Evolutionary conservation across 1,140 invertebrate species (phyloP).

Genomic region (Periplaneta americana): DNA sequence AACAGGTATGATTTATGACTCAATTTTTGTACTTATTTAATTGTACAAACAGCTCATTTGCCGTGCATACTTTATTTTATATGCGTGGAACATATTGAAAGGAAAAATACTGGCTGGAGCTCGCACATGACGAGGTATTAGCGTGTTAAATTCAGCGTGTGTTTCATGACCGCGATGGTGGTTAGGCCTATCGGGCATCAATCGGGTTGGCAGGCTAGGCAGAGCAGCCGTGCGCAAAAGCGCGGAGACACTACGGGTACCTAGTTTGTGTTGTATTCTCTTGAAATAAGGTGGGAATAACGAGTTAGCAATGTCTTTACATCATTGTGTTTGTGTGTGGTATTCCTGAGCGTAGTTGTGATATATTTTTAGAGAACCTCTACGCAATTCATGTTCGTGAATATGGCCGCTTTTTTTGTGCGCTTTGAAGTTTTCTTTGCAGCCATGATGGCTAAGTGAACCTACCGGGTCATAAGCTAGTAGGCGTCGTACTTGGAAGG

Average conservation of each 20-base stretch:
- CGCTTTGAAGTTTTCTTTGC: slow-evolving; percentile 24
- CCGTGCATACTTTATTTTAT: not conserved
- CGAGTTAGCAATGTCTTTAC: slow-evolving; percentile 1
- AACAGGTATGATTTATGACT: slow-evolving; percentile 6
- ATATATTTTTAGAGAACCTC: slow-evolving; percentile 9
- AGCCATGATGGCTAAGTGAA: slow-evolving; percentile 28
- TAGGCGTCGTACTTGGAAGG: slow-evolving; percentile 22
- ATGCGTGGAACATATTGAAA: not conserved
- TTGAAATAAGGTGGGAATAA: slow-evolving; percentile 18
- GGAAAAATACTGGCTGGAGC: not conserved
- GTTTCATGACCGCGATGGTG: slow-evolving; percentile 22
- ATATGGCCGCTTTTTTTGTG: slow-evolving; percentile 24
- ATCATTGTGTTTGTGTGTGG: slow-evolving; percentile 3
- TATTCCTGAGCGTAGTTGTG: not conserved
- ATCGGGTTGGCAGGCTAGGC: slow-evolving; percentile 28
- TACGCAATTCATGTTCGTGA: slow-evolving; percentile 15
- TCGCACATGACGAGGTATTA: not conserved
- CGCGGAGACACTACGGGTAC: slow-evolving; percentile 18
- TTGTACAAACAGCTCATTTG: not conserved
- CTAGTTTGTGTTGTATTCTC: slow-evolving; percentile 15
- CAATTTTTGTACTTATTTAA: not conserved
- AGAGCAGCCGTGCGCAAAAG: slow-evolving; percentile 28
- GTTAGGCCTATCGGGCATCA: slow-evolving; percentile 31
- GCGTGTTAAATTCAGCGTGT: slow-evolving; percentile 11
- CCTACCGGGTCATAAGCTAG: slow-evolving; percentile 22